Evolutionary conservation across 2,797 vertebrate genomes (phyloP).

Genomic region (Spea hammondii): DNA sequence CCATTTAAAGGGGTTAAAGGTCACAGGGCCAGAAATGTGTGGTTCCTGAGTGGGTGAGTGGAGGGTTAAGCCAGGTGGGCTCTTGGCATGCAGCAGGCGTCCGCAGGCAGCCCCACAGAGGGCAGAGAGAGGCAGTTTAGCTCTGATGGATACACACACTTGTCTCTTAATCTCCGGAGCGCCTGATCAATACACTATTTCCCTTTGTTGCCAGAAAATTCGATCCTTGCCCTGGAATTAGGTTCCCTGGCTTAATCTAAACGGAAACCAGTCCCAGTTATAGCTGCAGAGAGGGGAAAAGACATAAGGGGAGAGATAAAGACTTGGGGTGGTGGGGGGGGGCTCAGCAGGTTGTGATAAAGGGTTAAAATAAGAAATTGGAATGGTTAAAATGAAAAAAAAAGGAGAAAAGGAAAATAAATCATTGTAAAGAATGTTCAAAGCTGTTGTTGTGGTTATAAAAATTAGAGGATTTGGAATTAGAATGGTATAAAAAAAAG

Average conservation of each 20-base stretch:
- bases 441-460: too few relatives aligned
- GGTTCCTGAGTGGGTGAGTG: slow-evolving; percentile 14
- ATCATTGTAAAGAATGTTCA: too few relatives aligned
- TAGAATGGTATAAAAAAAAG: too few relatives aligned
- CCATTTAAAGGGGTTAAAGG: not conserved
- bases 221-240: slow-evolving; percentile 98
- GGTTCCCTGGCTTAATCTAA: slow-evolving; percentile 96
- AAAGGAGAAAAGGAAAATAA: too few relatives aligned
- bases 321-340: slow-evolving; percentile 68
- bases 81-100: slow-evolving; percentile 54
- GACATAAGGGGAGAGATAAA: slow-evolving; percentile 66
- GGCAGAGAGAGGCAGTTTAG: slow-evolving; percentile 79
- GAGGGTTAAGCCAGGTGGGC: slow-evolving; percentile 40
- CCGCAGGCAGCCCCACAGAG: slow-evolving; percentile 49
- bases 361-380: not conserved
- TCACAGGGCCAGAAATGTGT: not conserved
- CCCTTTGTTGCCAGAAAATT: slow-evolving; percentile 98
- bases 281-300: slow-evolving; percentile 56
- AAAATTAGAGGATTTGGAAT: too few relatives aligned
- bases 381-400: too few relatives aligned
- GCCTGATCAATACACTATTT: slow-evolving; percentile 98
- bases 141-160: slow-evolving; percentile 89
- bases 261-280: slow-evolving; percentile 77
- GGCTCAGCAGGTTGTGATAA: not conserved
- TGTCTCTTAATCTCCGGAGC: slow-evolving; percentile 97